phyloP scores from a whole-genome alignment of 2,113 vertebrate genomes.

The Hiodon tergisus region DNA sequence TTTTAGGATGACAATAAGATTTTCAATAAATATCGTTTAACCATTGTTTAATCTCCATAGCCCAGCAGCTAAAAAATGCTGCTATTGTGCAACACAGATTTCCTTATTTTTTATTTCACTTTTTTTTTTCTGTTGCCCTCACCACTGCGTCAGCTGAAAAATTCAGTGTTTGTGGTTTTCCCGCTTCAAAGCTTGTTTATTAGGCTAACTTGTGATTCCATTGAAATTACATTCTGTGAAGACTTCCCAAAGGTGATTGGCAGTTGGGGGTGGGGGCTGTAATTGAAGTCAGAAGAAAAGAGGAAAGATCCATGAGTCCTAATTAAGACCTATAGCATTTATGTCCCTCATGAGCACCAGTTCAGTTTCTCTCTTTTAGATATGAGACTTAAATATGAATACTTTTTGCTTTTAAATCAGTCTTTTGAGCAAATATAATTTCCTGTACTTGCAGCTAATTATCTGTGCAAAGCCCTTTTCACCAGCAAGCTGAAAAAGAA shows the following conservation, averaged over 20 bases:
- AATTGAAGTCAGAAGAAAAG: constrained; percentile 51
- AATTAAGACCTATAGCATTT: constrained; percentile 42
- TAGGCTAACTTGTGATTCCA: constrained; percentile 39
- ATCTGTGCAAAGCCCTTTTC: constrained; percentile 21
- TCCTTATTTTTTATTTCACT: too few relatives aligned
- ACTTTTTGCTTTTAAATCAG: constrained; percentile 34
- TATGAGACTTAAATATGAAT: constrained; percentile 25
- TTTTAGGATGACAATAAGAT: too few relatives aligned
- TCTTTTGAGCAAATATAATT: constrained; percentile 35
- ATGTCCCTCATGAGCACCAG: constrained; percentile 41
- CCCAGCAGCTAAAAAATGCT: too few relatives aligned
- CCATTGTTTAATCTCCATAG: too few relatives aligned
- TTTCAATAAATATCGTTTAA: too few relatives aligned
- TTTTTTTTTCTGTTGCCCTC: not conserved
- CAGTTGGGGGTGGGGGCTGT: constrained; percentile 36
- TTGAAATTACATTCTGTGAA: constrained; percentile 45
- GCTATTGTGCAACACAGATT: too few relatives aligned
- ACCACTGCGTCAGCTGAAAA: not conserved
- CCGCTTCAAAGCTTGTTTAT: constrained; percentile 41
- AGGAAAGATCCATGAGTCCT: constrained; percentile 39
- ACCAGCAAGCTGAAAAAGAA: constrained; percentile 41
- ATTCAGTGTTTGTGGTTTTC: constrained; percentile 4
- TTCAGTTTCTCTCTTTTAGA: constrained; percentile 23
- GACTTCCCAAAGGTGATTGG: constrained; percentile 51
- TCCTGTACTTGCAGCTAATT: constrained; percentile 46